A percentile compares a stretch with the other conserved stretches of the same genome.
Evolutionary conservation across 2,797 vertebrate genomes (phyloP).

Genomic region (Hypotaenidia okinawae): DNA sequence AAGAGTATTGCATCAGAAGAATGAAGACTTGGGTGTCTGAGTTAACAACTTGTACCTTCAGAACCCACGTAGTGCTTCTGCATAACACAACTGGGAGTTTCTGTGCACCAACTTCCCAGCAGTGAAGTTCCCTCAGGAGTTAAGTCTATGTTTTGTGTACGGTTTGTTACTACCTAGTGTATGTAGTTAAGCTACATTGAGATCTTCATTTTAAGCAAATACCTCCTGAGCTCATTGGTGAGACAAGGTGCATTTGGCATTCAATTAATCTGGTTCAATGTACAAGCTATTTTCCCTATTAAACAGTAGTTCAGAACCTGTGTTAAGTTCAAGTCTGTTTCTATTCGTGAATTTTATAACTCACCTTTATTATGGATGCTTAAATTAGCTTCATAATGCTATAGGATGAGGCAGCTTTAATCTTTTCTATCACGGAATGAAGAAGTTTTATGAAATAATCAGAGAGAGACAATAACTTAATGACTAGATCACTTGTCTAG

Average conservation of each 20-base stretch:
- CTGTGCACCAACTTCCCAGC: slow-evolving; percentile 2
- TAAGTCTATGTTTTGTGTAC: slow-evolving; percentile 41
- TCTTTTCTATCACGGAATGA: neutral
- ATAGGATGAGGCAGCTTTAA: neutral
- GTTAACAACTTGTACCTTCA: neutral
- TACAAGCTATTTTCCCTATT: neutral
- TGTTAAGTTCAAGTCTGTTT: neutral
- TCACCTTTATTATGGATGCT: neutral
- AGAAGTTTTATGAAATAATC: neutral
- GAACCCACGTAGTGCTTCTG: neutral
- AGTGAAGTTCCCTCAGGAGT: slow-evolving; percentile 10
- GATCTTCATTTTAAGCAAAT: neutral
- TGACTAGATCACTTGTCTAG: neutral
- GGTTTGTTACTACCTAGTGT: slow-evolving; percentile 17
- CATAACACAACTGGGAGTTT: neutral
- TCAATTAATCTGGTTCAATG: neutral
- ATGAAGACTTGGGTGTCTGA: neutral
- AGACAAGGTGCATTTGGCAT: neutral
- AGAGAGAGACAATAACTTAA: neutral
- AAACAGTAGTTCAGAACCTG: neutral
- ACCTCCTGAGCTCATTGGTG: neutral
- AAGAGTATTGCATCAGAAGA: slow-evolving; percentile 3
- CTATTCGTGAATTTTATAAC: neutral
- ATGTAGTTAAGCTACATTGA: neutral
- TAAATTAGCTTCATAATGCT: neutral